These are phyloP conservation scores for Micromys minutus DNA, from an alignment of 2,113 vertebrate genomes.

Conservation along the genomic window DNA sequence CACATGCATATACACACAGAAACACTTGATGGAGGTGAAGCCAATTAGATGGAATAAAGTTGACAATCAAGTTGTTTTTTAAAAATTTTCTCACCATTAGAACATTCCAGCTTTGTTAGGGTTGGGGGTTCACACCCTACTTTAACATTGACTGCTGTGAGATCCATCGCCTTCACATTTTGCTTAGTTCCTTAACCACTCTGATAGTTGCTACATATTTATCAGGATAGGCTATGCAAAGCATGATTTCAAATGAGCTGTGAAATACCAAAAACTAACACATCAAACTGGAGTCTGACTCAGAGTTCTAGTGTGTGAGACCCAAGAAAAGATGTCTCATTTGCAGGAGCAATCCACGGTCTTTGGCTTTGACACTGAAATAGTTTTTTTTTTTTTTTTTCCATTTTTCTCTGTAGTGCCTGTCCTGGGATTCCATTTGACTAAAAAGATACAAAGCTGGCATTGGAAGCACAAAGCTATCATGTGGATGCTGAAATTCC, in stretches of 20 bases:
- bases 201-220: background rate
- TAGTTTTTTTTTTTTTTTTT: too few relatives aligned
- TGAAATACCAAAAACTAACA: background rate
- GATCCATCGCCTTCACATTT: background rate
- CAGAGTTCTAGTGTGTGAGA: background rate
- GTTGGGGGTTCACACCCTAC: background rate
- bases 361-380: background rate
- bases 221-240: background rate
- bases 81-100: constrained; percentile 15
- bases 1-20: background rate
- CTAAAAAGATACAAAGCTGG: background rate
- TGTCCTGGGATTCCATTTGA: background rate
- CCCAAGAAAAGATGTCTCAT: background rate
- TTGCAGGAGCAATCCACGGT: background rate
- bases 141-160: background rate
- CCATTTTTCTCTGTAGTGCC: background rate
- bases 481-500: too few relatives aligned
- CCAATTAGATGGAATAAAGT: background rate
- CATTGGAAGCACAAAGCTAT: background rate
- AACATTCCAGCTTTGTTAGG: background rate
- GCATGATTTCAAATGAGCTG: background rate
- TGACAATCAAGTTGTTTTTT: background rate
- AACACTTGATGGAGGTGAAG: background rate
- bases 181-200: background rate
- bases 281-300: background rate